A percentile compares a stretch with the other conserved stretches of the same genome.
Evolutionary conservation across 2,797 vertebrate species (phyloP).

Genomic region (Phalanger gymnotis): DNA sequence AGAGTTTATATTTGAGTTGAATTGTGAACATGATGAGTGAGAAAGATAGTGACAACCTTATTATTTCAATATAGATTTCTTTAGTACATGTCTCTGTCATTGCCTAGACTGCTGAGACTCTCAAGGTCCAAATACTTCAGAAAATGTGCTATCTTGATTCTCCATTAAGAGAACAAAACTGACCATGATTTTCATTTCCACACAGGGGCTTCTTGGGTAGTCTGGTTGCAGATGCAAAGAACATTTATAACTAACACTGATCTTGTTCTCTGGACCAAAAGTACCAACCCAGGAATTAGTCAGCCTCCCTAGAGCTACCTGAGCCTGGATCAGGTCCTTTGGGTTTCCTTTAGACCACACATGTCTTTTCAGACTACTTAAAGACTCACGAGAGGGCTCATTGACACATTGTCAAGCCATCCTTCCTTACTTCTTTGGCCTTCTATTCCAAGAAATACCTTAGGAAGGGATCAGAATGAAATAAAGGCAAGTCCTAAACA

Average conservation of each 20-base stretch:
- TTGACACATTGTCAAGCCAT: not conserved
- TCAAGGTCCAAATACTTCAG: too few species aligned
- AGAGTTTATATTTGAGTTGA: too few species aligned
- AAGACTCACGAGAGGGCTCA: not conserved
- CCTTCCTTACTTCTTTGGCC: not conserved
- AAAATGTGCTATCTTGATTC: too few species aligned
- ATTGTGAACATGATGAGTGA: too few species aligned
- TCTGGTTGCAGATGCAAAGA: not conserved
- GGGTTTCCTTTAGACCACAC: not conserved
- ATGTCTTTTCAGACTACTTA: not conserved
- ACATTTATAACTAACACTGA: not conserved
- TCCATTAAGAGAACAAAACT: too few species aligned
- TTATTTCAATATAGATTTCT: too few species aligned
- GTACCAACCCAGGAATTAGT: not conserved
- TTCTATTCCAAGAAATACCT: not conserved
- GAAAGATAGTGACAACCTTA: too few species aligned
- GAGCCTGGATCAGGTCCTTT: not conserved
- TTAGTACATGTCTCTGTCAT: too few species aligned
- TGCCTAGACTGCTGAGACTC: too few species aligned
- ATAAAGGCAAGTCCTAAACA: not conserved
- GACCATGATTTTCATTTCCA: not conserved
- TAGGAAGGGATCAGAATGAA: not conserved
- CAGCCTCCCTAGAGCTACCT: not conserved
- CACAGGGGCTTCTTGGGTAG: not conserved
- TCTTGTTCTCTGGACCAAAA: not conserved